Conservation (phyloP, 1,140 invertebrate genomes). For the Coelopa frigida region DNA sequence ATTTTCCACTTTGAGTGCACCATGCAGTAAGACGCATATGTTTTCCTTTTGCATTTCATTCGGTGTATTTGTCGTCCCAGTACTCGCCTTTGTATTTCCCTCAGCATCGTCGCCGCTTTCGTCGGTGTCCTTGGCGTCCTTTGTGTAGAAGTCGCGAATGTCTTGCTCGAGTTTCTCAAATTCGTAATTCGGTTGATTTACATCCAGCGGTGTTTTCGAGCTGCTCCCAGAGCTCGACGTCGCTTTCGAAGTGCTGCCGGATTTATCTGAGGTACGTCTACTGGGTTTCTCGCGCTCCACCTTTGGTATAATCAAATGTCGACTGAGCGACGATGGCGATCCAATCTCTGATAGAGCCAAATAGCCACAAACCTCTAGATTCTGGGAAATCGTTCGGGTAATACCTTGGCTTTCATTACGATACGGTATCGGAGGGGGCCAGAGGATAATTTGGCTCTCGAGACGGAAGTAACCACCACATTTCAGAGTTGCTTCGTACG, state of each 20-base stretch:
- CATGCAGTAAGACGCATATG: conserved; percentile 87
- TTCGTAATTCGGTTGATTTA: conserved; percentile 46
- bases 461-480: conserved; percentile 67
- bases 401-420: conserved; percentile 15
- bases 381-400: conserved; percentile 52
- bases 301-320: conserved; percentile 80
- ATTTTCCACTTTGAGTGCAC: conserved; percentile 83
- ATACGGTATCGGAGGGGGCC: conserved; percentile 59
- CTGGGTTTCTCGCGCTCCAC: conserved; percentile 35
- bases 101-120: conserved; percentile 48
- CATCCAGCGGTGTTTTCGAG: conserved; percentile 16
- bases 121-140: conserved; percentile 48
- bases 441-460: conserved; percentile 59
- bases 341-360: conserved; percentile 75
- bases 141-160: conserved; percentile 49
- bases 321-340: conserved; percentile 87
- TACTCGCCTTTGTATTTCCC: conserved; percentile 42
- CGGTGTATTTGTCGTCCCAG: neutral
- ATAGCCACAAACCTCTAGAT: conserved; percentile 74
- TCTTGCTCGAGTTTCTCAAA: conserved; percentile 48
- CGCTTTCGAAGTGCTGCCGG: conserved; percentile 6
- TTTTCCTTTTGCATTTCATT: conserved; percentile 62
- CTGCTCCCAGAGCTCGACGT: neutral
- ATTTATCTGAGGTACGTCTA: conserved; percentile 26
- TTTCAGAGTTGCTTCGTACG: conserved; percentile 65